Percentiles rank a stretch among this genome's conserved stretches.
phyloP scores from a whole-genome alignment of 2,113 vertebrate species.

The Bufo gargarizans region DNA sequence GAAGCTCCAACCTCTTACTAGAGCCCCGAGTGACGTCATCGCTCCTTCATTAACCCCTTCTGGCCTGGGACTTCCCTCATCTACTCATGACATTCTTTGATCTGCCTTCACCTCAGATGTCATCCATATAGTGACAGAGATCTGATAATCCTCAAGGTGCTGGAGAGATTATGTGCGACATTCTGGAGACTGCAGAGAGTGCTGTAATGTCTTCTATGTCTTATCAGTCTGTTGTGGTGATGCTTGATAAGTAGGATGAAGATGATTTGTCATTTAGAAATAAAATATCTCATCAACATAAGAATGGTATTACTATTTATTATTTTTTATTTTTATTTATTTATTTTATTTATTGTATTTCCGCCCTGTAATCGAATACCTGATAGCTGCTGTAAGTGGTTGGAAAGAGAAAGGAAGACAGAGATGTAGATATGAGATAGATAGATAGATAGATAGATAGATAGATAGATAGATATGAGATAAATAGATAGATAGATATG shows the following conservation, averaged over 20 bases:
- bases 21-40: constrained; percentile 72
- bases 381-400: no score
- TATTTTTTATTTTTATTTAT: no score
- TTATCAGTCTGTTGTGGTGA: no score
- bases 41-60: constrained; percentile 41
- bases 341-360: no score
- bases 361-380: no score
- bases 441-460: not conserved
- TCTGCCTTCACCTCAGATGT: constrained; percentile 23
- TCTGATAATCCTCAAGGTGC: constrained; percentile 32
- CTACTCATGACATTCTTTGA: not conserved
- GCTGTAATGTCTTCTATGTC: not conserved
- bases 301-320: no score
- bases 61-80: constrained; percentile 13
- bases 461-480: no score
- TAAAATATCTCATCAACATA: no score
- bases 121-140: not conserved
- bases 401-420: not conserved
- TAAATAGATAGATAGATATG: no score
- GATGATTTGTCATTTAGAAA: no score
- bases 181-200: not conserved
- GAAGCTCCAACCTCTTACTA: constrained; percentile 57
- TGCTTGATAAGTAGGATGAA: no score
- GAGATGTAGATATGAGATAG: not conserved
- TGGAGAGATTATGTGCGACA: constrained; percentile 12